Evolutionary conservation across 1,140 invertebrate genomes (phyloP).

Genomic region (Drosophila sp.): DNA sequence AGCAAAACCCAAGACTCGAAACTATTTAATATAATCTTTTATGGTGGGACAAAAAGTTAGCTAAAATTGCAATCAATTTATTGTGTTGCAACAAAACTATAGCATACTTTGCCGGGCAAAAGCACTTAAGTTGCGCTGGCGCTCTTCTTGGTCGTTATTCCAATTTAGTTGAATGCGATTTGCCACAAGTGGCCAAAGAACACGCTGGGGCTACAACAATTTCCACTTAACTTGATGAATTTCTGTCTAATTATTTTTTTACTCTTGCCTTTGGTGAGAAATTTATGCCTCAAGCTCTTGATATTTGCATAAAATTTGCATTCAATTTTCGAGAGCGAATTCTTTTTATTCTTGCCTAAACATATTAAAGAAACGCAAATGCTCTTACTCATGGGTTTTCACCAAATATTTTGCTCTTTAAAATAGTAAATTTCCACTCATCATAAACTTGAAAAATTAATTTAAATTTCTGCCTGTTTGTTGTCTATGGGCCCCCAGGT

Average conservation of each 20-base stretch:
- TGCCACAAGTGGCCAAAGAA: conserved; percentile 29
- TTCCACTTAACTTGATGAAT: conserved; percentile 32
- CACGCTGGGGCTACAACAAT: conserved; percentile 6
- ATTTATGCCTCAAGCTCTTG: conserved; percentile 3
- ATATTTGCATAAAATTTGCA: conserved; percentile 12
- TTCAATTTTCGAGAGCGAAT: not conserved
- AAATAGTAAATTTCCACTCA: no score
- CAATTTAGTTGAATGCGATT: conserved; percentile 50
- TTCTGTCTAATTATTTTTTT: conserved; percentile 6
- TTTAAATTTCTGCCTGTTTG: conserved; percentile 1
- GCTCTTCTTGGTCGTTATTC: conserved; percentile 44
- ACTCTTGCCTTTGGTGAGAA: conserved; percentile 1
- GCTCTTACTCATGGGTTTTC: no score
- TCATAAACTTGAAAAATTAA: not conserved
- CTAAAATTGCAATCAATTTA: not conserved
- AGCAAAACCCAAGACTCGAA: no score
- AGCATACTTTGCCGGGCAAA: conserved; percentile 2
- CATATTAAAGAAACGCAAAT: no score
- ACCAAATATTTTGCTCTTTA: no score
- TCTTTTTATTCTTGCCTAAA: not conserved
- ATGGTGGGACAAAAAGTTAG: not conserved
- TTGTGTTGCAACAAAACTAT: not conserved
- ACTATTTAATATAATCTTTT: not conserved
- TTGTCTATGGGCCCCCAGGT: conserved; percentile 18
- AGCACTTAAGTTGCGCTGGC: conserved; percentile 62